Evolutionary conservation across 2,113 vertebrate species (phyloP), one percentile per base, ranked within the genome.

Genomic region (Anoura caudifer): DNA sequence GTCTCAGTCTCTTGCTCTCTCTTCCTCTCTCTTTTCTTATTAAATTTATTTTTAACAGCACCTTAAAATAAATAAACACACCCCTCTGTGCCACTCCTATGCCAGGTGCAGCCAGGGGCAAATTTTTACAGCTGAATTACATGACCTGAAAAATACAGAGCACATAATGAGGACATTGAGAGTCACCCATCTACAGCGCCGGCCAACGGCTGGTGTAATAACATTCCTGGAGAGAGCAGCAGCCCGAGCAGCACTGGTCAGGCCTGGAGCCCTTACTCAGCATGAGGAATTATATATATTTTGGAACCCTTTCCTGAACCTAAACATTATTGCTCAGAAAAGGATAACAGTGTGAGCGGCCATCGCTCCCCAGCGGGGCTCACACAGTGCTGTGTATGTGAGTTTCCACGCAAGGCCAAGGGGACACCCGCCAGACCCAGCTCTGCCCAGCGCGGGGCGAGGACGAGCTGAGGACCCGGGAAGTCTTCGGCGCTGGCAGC

Each of bases 311-410:
- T 98, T 98, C 98, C 97, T 38, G 96, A 98, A 98, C 98, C 98
- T 98, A 98, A 99, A 98, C 98, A 98, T 98, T 98, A 98, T 98
- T 98, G 97, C 98, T 98, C 97, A 98, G 98, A 98, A 98, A 98
- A 97, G 98, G 98, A 98, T 97, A 98, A 97, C 97, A 98, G 98
- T 98, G 98, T 94, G 97, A 98, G 97, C 93, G 72, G 94, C 98
- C 97, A 26, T 97, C 69, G 91, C 98, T 95, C 94, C 97, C 98
- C 97, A 98, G 98, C 95, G 7, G 94, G 0, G 11, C 97, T 98
- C 95, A 36, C 97, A 95, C 83, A 90, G 96, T 36, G 96, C 97
- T 91, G 94, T 72, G 95, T 92, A 96, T 81, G 96, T 90, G 96
- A 94, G 95, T 98, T 97, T 98, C 98, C 98, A 98, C 95, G 87